Conservation (phyloP, 2,888 invertebrate genomes). For the Mantis religiosa region DNA sequence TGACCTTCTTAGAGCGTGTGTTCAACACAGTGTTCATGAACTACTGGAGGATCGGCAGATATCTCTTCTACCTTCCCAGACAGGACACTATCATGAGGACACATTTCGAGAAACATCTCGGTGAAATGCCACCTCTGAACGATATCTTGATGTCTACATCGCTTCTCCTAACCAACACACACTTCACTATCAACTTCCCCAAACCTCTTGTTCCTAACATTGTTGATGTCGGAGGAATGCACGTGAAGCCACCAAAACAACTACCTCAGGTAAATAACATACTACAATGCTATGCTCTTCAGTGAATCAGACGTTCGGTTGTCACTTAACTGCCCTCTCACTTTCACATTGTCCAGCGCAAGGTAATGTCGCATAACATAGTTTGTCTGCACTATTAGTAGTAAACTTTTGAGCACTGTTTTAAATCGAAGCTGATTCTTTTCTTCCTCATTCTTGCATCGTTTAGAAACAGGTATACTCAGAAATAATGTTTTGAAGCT, state of each 20-base stretch:
- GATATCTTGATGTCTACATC: constrained; percentile 32
- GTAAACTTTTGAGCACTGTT: too few species aligned
- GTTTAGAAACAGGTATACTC: too few species aligned
- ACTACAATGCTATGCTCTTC: too few species aligned
- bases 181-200: constrained; percentile 33
- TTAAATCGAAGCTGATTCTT: too few species aligned
- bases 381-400: too few species aligned
- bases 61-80: background rate
- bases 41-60: background rate
- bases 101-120: constrained; percentile 22
- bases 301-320: too few species aligned
- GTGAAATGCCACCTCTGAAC: constrained; percentile 22
- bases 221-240: constrained; percentile 38
- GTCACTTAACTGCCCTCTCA: too few species aligned
- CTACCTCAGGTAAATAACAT: constrained; percentile 33
- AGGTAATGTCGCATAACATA: too few species aligned
- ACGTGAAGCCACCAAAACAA: constrained; percentile 34
- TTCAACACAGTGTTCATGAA: constrained; percentile 44
- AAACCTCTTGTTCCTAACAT: constrained; percentile 35
- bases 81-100: constrained; percentile 10
- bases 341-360: too few species aligned
- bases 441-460: too few species aligned
- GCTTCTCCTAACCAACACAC: constrained; percentile 35
- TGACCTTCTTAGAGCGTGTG: constrained; percentile 52
- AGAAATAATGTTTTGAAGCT: too few species aligned